phyloP scores from a whole-genome alignment of 2,888 invertebrate species.

The Agrotis puta region DNA sequence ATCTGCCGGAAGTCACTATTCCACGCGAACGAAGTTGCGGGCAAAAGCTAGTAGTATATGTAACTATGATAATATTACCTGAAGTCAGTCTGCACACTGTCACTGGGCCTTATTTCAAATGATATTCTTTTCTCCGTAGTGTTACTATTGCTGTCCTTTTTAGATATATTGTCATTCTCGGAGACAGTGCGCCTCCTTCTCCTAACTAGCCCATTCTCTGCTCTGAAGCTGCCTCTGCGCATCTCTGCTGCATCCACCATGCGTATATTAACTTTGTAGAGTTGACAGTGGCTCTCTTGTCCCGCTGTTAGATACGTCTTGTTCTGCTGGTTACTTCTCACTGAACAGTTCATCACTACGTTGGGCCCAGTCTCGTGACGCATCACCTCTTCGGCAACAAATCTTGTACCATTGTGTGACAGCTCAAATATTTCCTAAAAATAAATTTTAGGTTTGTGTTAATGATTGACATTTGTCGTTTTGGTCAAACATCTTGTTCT shows the following conservation, averaged over 20 bases:
- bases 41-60: too few species aligned
- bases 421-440: slow-evolving; percentile 97
- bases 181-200: slow-evolving; percentile 89
- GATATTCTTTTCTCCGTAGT: slow-evolving; percentile 92
- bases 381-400: slow-evolving; percentile 96
- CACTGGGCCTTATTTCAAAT: slow-evolving; percentile 94
- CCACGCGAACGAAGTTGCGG: too few species aligned
- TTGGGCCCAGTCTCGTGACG: slow-evolving; percentile 97
- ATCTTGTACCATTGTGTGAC: slow-evolving; percentile 95
- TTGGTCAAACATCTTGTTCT: not conserved
- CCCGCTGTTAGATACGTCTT: slow-evolving; percentile 96
- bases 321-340: slow-evolving; percentile 93
- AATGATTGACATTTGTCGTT: not conserved
- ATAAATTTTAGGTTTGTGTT: slow-evolving; percentile 54
- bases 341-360: slow-evolving; percentile 97
- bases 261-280: slow-evolving; percentile 94
- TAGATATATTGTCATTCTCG: slow-evolving; percentile 89
- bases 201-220: slow-evolving; percentile 87
- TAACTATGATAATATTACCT: slow-evolving; percentile 81
- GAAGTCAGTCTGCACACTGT: slow-evolving; percentile 97
- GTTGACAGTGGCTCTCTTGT: slow-evolving; percentile 97
- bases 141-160: slow-evolving; percentile 84
- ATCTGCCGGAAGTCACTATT: too few species aligned
- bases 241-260: slow-evolving; percentile 91
- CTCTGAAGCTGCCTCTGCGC: slow-evolving; percentile 90